phyloP scores from a whole-genome alignment of 1,140 invertebrate species.

The Sarcophaga bullata region DNA sequence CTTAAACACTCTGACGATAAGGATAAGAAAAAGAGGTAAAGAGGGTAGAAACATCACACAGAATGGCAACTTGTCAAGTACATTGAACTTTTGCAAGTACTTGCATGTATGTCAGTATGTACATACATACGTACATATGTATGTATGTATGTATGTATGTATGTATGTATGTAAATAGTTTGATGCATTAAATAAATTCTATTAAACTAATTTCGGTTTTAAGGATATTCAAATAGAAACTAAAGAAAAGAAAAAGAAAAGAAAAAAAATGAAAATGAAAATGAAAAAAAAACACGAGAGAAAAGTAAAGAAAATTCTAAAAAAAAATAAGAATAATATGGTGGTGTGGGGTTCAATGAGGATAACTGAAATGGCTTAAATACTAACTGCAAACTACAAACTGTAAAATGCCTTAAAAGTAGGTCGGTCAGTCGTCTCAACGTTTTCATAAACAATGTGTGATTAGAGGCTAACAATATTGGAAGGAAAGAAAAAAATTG shows the following conservation, averaged over 20 bases:
- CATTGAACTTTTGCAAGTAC: neutral
- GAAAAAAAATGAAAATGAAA: neutral
- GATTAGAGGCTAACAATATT: too few species aligned
- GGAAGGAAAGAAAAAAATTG: too few species aligned
- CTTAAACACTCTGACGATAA: neutral
- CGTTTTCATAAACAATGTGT: too few species aligned
- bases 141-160: too few species aligned
- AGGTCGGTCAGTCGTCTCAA: too few species aligned
- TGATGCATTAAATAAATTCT: slow-evolving; percentile 3
- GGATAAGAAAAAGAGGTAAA: too few species aligned
- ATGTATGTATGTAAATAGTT: neutral
- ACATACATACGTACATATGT: too few species aligned
- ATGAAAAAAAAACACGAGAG: neutral
- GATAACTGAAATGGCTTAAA: too few species aligned
- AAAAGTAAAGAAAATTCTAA: neutral
- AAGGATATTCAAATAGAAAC: neutral
- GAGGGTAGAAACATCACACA: neutral
- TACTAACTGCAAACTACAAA: too few species aligned
- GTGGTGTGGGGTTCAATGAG: too few species aligned
- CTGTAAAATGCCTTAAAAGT: too few species aligned
- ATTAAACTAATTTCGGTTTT: slow-evolving; percentile 9
- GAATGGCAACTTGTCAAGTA: neutral
- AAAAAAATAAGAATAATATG: neutral
- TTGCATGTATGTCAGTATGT: too few species aligned
- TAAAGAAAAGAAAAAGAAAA: neutral